phyloP scores from a whole-genome alignment of 2,888 invertebrate genomes.

The Drosophila neutralis region DNA sequence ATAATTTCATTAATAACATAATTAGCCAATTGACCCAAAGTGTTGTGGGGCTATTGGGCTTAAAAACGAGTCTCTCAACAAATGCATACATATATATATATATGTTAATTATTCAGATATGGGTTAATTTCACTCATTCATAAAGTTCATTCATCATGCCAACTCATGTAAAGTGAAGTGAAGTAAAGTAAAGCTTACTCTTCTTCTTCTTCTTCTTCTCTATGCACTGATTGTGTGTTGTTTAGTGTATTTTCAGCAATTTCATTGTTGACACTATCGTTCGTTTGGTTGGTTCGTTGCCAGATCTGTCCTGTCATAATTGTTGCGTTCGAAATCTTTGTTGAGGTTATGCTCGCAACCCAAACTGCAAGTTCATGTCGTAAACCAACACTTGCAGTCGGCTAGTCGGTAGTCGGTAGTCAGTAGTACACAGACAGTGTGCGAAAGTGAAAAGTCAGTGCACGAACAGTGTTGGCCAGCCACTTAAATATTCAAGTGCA shows the following conservation, averaged over 20 bases:
- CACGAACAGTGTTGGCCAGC: constrained; percentile 13
- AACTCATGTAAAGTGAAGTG: constrained; percentile 51
- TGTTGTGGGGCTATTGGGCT: constrained; percentile 5
- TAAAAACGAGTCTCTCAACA: background rate
- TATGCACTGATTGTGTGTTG: constrained; percentile 30
- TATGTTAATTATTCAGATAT: constrained; percentile 29
- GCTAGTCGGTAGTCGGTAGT: background rate
- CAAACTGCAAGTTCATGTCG: constrained; percentile 60
- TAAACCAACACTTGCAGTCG: constrained; percentile 33
- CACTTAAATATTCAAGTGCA: constrained; percentile 50
- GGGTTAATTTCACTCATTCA: constrained; percentile 54
- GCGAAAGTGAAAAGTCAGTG: constrained; percentile 53
- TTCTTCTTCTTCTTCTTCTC: constrained; percentile 4
- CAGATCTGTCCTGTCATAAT: constrained; percentile 79
- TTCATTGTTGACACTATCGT: constrained; percentile 81
- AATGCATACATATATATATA: background rate
- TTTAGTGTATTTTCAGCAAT: constrained; percentile 62
- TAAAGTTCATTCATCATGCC: constrained; percentile 59
- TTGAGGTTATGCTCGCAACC: constrained; percentile 41
- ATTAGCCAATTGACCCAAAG: constrained; percentile 60
- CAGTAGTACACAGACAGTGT: constrained; percentile 19
- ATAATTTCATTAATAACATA: constrained; percentile 55
- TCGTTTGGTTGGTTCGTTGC: constrained; percentile 2
- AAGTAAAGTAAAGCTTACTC: constrained; percentile 33
- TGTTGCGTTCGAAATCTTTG: constrained; percentile 55